Percentiles rank a stretch among this genome's conserved stretches.
These are phyloP conservation scores for Athalia rosae DNA, from an alignment of 2,888 invertebrate genomes.

Conservation along the genomic window DNA sequence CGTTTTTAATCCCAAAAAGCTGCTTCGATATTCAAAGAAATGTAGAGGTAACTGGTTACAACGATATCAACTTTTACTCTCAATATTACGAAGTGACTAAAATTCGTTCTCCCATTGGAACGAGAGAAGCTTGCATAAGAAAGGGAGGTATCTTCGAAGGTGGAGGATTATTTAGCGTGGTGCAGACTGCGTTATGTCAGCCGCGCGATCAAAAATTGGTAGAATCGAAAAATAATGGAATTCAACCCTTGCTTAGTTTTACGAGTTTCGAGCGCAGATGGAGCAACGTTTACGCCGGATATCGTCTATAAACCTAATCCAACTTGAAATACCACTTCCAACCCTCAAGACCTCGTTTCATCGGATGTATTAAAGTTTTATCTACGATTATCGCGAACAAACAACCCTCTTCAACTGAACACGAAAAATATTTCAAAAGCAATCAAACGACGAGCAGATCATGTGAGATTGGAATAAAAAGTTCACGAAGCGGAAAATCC, in stretches of 20 bases:
- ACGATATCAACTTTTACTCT: no score
- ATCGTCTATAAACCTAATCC: constrained; percentile 2
- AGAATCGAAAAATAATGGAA: constrained; percentile 16
- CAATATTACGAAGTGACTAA: neutral
- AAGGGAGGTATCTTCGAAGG: neutral
- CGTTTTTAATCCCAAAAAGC: neutral
- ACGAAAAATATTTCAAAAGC: no score
- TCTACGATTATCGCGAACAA: neutral
- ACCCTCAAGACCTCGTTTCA: neutral
- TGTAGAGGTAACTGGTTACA: no score
- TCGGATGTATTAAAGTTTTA: constrained; percentile 7
- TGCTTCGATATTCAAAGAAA: no score
- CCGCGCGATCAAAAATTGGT: constrained; percentile 18
- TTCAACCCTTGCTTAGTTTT: constrained; percentile 41
- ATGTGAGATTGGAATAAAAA: no score
- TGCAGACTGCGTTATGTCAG: neutral
- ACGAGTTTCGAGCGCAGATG: constrained; percentile 4
- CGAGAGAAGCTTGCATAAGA: neutral
- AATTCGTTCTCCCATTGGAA: constrained; percentile 13
- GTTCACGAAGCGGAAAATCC: no score
- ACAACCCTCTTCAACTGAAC: neutral
- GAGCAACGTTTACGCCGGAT: constrained; percentile 15
- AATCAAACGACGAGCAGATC: no score
- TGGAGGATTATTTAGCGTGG: constrained; percentile 16
- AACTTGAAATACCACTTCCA: no score